These are phyloP conservation scores for Uromys caudimaculatus DNA, from an alignment of 2,797 vertebrate genomes.

Conservation along the genomic window DNA sequence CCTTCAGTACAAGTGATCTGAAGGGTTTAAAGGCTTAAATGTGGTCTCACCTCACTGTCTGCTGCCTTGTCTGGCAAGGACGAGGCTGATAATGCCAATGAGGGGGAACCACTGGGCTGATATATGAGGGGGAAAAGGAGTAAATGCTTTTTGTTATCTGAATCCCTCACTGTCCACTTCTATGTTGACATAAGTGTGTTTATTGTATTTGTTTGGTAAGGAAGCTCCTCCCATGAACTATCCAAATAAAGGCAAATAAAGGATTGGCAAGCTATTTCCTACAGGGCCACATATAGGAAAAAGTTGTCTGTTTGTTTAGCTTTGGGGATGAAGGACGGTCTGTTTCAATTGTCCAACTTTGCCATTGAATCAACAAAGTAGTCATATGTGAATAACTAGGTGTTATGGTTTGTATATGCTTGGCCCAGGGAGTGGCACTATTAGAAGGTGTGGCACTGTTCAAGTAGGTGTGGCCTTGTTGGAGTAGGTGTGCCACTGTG, in stretches of 20 bases:
- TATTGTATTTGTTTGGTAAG: slow-evolving; percentile 51
- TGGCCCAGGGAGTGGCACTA: not conserved
- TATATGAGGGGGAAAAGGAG: not conserved
- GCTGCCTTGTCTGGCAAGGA: slow-evolving; percentile 38
- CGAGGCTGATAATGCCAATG: not conserved
- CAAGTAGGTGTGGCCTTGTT: too few relatives aligned
- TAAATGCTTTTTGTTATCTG: slow-evolving; percentile 4
- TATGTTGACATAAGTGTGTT: not conserved
- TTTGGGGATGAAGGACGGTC: not conserved
- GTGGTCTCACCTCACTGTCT: slow-evolving; percentile 66
- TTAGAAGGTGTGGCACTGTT: not conserved
- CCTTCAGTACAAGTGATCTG: slow-evolving; percentile 83
- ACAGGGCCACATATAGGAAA: not conserved
- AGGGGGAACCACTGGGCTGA: rapidly evolving
- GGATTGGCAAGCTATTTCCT: not conserved
- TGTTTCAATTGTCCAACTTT: not conserved
- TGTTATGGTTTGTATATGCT: not conserved
- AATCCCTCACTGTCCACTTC: not conserved
- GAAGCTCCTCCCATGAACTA: not conserved
- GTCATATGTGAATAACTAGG: not conserved
- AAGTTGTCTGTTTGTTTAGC: not conserved
- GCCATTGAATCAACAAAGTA: not conserved
- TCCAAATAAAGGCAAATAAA: not conserved
- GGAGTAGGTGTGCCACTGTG: too few relatives aligned
- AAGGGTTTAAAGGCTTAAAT: slow-evolving; percentile 82